phyloP scores from a whole-genome alignment of 2,888 invertebrate species.

The Campoletis raptor region DNA sequence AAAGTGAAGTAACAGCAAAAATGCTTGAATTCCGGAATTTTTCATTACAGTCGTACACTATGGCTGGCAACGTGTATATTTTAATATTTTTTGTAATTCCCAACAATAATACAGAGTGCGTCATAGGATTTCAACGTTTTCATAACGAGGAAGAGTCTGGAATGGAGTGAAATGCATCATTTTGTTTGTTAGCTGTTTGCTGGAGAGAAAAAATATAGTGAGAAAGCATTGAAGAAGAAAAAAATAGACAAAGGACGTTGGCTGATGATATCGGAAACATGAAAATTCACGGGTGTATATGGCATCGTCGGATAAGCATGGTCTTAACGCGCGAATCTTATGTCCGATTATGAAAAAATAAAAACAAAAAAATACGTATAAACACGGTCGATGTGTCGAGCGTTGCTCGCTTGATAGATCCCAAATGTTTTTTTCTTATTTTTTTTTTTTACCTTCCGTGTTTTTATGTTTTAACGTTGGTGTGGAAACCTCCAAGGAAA shows the following conservation, averaged over 20 bases:
- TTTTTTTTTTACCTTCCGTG: slow-evolving; percentile 27
- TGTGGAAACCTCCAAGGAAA: slow-evolving; percentile 78
- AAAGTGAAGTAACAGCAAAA: neutral
- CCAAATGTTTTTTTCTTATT: neutral
- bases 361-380: neutral
- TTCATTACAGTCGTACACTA: neutral
- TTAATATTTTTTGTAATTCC: slow-evolving; percentile 1
- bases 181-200: neutral
- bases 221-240: slow-evolving; percentile 12
- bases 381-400: slow-evolving; percentile 19
- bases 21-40: neutral
- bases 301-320: neutral
- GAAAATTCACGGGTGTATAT: neutral
- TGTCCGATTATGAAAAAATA: neutral
- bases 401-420: slow-evolving; percentile 13
- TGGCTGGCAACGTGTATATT: neutral
- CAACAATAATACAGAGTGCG: neutral
- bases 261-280: slow-evolving; percentile 24
- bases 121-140: slow-evolving; percentile 15
- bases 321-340: slow-evolving; percentile 10
- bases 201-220: neutral
- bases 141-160: neutral
- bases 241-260: slow-evolving; percentile 23
- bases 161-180: neutral
- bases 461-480: slow-evolving; percentile 18